phyloP scores from a whole-genome alignment of 2,797 vertebrate species.

The Crenichthys baileyi region DNA sequence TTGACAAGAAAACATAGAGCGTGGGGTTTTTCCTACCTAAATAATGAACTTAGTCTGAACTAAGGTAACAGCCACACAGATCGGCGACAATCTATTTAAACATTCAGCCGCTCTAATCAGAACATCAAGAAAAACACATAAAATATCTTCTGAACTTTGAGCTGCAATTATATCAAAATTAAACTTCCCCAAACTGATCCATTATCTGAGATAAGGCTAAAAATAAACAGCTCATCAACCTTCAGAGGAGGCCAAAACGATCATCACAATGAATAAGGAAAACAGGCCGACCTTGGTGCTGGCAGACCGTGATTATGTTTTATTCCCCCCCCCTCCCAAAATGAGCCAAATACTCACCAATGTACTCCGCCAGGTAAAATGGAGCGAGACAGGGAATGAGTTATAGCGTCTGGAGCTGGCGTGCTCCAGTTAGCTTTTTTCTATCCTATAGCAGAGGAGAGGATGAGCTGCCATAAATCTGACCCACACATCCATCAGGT shows the following conservation, averaged over 20 bases:
- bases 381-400: constrained; percentile 44
- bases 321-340: constrained; percentile 51
- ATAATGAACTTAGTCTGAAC: too few species aligned
- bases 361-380: constrained; percentile 62
- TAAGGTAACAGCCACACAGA: too few species aligned
- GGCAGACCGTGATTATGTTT: constrained; percentile 69
- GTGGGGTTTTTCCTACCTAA: too few species aligned
- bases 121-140: neutral
- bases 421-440: constrained; percentile 63
- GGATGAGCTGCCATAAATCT: constrained; percentile 71
- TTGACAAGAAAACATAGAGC: too few species aligned
- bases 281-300: constrained; percentile 64
- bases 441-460: constrained; percentile 47
- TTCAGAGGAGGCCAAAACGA: constrained; percentile 63
- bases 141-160: constrained; percentile 33
- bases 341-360: constrained; percentile 52
- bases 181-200: constrained; percentile 33
- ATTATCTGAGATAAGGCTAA: constrained; percentile 27
- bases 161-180: constrained; percentile 37
- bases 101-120: constrained; percentile 6
- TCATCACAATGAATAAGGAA: constrained; percentile 53
- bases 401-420: constrained; percentile 60
- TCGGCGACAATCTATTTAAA: constrained; percentile 43
- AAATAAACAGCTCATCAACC: constrained; percentile 61
- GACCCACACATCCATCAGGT: constrained; percentile 58